Base-by-base conservation (phyloP, 2,113 vertebrate species). In the Zingel zingel region DNA sequence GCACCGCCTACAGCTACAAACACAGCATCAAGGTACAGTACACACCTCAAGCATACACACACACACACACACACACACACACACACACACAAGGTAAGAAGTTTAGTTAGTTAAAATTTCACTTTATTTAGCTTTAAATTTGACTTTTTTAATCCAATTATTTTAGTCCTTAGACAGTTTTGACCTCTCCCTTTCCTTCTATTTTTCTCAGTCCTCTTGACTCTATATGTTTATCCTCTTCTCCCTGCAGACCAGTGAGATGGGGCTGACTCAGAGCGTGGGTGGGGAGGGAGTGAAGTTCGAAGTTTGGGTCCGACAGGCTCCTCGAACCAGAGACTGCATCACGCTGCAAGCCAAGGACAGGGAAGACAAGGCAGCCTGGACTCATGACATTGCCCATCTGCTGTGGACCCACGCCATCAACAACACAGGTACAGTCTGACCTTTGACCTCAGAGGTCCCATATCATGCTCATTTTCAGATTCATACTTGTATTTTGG, bases 341-440 rank as follows among this genome's bases (percentile, higher is more conserved):
- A 92, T 97, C 70, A 96, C 96, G 13, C 91, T 98, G 54, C 97
- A 98, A 81, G 95, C 96, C 0, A 69, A 85, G 61, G 95, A 94
- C 27, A 51, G 89, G 2, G 95, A 96, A 8, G 91, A 91, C 57
- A 96, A 93, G 80, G 93, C 92, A 70, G 89, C 90, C 16, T 98
- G 97, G 97, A 96, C 96, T 0, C 96, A 94, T 2, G 96, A 97
- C 73, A 90, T 98, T 1, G 96, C 97, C 48, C 96, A 96, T 59
- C 95, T 98, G 64, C 95, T 98, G 56, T 98, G 97, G 97, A 96
- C 95, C 2, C 97, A 98, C 53, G 97, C 97, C 80, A 96, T 97
- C 45, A 94, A 96, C 88, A 97, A 96, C 92, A 97, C 97, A 78
- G 97, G 97, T 97, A 77, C 30, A 6, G 83, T 12, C 4, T 50